phyloP scores from a whole-genome alignment of 2,797 vertebrate genomes.

The Mus minutoides region DNA sequence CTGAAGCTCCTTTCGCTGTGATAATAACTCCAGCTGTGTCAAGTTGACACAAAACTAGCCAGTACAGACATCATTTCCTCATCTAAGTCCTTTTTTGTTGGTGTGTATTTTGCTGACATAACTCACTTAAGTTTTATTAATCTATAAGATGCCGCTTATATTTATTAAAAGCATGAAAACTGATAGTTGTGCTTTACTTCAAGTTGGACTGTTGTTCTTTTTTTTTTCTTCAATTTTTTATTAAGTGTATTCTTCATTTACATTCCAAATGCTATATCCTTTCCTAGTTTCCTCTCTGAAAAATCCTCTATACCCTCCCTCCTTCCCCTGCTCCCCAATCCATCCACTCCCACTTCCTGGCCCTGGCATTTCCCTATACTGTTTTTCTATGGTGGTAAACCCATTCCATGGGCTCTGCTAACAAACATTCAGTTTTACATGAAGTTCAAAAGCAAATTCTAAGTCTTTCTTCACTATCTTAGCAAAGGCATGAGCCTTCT shows the following conservation, averaged over 20 bases:
- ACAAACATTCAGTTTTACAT: constrained; percentile 81
- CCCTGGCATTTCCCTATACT: too few species aligned
- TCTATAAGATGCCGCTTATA: constrained; percentile 83
- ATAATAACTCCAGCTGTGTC: too few species aligned
- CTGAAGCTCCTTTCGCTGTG: too few species aligned
- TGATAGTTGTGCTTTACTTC: constrained; percentile 83
- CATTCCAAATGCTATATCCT: too few species aligned
- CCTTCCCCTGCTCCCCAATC: too few species aligned
- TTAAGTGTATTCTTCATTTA: too few species aligned
- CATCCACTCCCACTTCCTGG: too few species aligned
- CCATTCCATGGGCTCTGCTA: constrained; percentile 80
- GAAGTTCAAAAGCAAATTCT: constrained; percentile 74
- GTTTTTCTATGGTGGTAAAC: constrained; percentile 82
- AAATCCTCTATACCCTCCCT: too few species aligned
- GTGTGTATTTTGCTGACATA: constrained; percentile 82
- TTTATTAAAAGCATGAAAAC: constrained; percentile 82
- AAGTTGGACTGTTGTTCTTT: constrained; percentile 80
- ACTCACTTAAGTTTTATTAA: constrained; percentile 81
- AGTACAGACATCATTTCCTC: constrained; percentile 82
- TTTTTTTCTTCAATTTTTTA: too few species aligned
- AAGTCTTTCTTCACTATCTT: constrained; percentile 82
- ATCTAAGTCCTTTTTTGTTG: constrained; percentile 85
- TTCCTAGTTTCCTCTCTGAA: too few species aligned
- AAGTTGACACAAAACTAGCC: too few species aligned
- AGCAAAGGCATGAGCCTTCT: constrained; percentile 86